These are phyloP conservation scores for Penelope pileata DNA, from an alignment of 2,113 vertebrate species.

Conservation along the genomic window DNA sequence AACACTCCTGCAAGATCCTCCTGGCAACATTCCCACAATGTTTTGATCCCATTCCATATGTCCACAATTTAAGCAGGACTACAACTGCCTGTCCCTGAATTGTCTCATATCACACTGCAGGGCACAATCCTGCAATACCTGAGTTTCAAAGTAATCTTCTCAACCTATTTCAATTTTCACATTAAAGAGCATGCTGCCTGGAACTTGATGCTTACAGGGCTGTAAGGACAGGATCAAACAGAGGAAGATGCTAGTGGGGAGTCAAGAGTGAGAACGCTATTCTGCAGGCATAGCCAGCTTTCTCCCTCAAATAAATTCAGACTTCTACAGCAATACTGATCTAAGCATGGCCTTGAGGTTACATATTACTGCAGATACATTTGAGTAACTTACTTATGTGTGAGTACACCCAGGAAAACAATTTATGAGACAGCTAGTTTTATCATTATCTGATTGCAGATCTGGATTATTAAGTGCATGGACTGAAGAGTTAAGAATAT, in stretches of 20 bases:
- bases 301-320: constrained; percentile 48
- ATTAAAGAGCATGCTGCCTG: constrained; percentile 64
- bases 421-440: constrained; percentile 9
- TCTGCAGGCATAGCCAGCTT: constrained; percentile 38
- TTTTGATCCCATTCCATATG: constrained; percentile 71
- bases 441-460: constrained; percentile 19
- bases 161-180: constrained; percentile 74
- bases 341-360: neutral
- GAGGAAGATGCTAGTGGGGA: constrained; percentile 50
- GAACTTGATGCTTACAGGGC: constrained; percentile 65
- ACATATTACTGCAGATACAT: neutral
- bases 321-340: neutral
- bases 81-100: constrained; percentile 40
- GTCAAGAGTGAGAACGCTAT: constrained; percentile 50
- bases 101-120: neutral
- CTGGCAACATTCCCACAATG: constrained; percentile 60
- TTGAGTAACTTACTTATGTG: constrained; percentile 14
- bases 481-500: constrained; percentile 35
- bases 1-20: constrained; percentile 53
- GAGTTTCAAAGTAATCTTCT: constrained; percentile 65
- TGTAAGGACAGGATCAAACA: constrained; percentile 66
- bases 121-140: constrained; percentile 43
- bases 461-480: neutral
- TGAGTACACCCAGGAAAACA: neutral
- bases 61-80: constrained; percentile 58